Evolutionary conservation across 92 coral and sea anemone genomes (phyloP), one percentile per base, ranked within the genome.

Genomic region (Zoanthus sociatus): DNA sequence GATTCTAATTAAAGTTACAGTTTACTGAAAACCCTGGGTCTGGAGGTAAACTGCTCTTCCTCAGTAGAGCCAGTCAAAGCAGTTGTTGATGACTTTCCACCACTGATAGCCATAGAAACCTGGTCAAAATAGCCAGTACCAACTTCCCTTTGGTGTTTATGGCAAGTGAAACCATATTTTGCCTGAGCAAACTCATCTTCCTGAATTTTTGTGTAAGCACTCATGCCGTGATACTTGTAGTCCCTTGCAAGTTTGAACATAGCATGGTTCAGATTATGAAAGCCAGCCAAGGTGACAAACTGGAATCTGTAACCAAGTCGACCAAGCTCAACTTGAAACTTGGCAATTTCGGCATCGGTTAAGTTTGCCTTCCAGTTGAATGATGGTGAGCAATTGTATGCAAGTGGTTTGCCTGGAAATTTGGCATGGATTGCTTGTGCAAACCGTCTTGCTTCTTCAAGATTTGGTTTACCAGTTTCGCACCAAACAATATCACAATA

Each of bases 291-390:
- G n/a, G 99, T 96, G 1, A 96, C 96, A 82, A 96, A 96, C 88
- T 96, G 99, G 87, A 93, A 96, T 82, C 96, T 89, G 92, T 95
- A 96, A 21, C 99, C 99, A 84, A 96, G 88, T 54, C 87, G 92
- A 60, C 99, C 99, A 21, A 96, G 95, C 84, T 91, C 99, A 75
- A 85, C 95, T 90, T 96, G 99, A 89, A 96, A 96, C 55, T 90
- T 89, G 30, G 95, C 98, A 50, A 96, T 96, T 79, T 96, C 97
- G 26, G 68, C 91, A 89, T 96, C 99, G 51, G 90, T 86, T 33
- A 96, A 98, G 89, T 96, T 96, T 30, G 99, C 99, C 75, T 92
- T 96, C 99, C 99, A 96, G 98, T 96, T 96, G 87, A 96, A 96
- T 1, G 99, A 96, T 17, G 99, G 99, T 30, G 99, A 96, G 82